Base-by-base conservation (phyloP, 2,797 vertebrate species). In the Neomorphus geoffroyi region DNA sequence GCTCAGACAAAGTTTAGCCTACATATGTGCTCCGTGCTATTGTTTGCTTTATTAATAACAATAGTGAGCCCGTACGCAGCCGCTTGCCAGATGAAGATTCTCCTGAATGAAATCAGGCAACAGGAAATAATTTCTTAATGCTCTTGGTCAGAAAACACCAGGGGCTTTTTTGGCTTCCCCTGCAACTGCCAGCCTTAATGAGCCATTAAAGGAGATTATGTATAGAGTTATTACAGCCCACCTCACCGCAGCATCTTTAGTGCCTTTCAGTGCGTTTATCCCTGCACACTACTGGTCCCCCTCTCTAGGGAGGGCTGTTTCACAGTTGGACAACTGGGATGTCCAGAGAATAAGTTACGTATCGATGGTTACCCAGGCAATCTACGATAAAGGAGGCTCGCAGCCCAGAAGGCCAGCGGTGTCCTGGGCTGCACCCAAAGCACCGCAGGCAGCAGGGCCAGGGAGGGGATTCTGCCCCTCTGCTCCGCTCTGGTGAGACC, bases 111-210 rank as follows among this genome's bases (percentile, higher is more conserved):
- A 73, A 92, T 18, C 79, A 82, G 79, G 92, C 64, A 74, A 54
- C 24, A 73, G 69, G 71, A 89, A 94, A 62, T 35, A 43, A 96
- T 86, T 92, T 64, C 82, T 90, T 80, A 33, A 48, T 51, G 43
- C 35, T 91, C 26, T 82, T 71, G 71, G 74, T 89, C 79, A 73
- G 67, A 80, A 92, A 81, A 51, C 74, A 70, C 57, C 12, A 78
- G 57, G n/a, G 60, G 33, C 32, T 86, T 78, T 86, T 88, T 64
- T 48, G 57, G 74, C 57, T 74, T 79, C 43, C 57, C 67, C 43
- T 27, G 51, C 64, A 60, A 39, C 30, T 2, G 9, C 45, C 77
- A 58, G 72, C 39, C 80, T 54, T 56, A 60, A 33, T 66, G 2
- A 83, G 27, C 39, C 24, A 19, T 11, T 45, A 60, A 33, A 80